Evolutionary conservation across 2,113 vertebrate species (phyloP).

Genomic region (Aspiorhynchus laticeps): DNA sequence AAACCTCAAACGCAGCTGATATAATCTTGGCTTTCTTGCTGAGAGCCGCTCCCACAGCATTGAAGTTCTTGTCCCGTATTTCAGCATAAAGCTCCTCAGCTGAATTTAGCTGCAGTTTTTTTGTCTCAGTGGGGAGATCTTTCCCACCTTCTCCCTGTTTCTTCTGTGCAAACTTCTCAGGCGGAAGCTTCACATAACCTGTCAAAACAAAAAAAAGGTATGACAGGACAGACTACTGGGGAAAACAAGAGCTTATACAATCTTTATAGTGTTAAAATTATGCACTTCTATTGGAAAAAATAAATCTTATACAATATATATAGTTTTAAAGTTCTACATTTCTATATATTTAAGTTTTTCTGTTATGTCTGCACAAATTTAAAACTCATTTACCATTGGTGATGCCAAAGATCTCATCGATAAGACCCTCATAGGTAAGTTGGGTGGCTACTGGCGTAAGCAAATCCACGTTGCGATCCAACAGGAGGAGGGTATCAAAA

Average conservation of each 20-base stretch:
- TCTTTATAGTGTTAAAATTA: not conserved
- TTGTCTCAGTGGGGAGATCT: constrained; percentile 92
- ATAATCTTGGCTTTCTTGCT: constrained; percentile 99
- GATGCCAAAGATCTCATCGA: constrained; percentile 96
- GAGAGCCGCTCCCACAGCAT: constrained; percentile 92
- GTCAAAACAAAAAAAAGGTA: not conserved
- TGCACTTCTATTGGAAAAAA: not conserved
- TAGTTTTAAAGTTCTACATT: not conserved
- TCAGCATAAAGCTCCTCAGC: constrained; percentile 96
- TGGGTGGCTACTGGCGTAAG: constrained; percentile 93
- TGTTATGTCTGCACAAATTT: not conserved
- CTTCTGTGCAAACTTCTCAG: constrained; percentile 94
- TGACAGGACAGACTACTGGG: not conserved
- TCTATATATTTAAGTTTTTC: not conserved
- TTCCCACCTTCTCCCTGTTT: constrained; percentile 90
- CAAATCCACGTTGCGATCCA: constrained; percentile 94
- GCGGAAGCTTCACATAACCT: constrained; percentile 96
- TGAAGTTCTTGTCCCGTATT: constrained; percentile 98
- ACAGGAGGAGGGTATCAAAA: constrained; percentile 90
- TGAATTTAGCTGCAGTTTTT: constrained; percentile 96
- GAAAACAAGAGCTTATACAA: not conserved
- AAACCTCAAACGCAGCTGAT: constrained; percentile 96
- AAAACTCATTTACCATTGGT: constrained; percentile 85
- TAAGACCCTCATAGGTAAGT: constrained; percentile 95
- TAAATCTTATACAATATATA: not conserved